Evolutionary conservation across 2,113 vertebrate genomes (phyloP).

Genomic region (Hassar affinis): DNA sequence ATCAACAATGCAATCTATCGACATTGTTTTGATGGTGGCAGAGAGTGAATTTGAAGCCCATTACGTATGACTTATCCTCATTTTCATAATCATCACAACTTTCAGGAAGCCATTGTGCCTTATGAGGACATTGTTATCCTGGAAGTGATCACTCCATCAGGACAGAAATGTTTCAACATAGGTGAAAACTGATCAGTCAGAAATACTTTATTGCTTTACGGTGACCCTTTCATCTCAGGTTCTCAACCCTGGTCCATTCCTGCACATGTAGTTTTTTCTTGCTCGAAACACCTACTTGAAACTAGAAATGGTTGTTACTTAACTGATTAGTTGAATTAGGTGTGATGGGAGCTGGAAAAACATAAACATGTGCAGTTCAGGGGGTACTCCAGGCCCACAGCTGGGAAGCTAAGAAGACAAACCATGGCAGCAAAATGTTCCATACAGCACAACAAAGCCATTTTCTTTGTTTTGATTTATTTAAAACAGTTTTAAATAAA

Average conservation of each 20-base stretch:
- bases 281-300: background rate
- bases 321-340: background rate
- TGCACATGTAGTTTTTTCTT: background rate
- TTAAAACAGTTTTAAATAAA: background rate
- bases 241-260: background rate
- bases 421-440: background rate
- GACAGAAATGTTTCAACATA: background rate
- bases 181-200: background rate
- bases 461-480: background rate
- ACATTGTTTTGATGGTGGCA: background rate
- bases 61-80: background rate
- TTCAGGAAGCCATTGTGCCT: background rate
- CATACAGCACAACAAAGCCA: background rate
- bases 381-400: background rate
- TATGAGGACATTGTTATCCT: background rate
- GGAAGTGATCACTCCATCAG: background rate
- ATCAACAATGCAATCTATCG: too few relatives aligned
- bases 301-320: background rate
- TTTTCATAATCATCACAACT: background rate
- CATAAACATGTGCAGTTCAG: background rate
- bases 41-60: background rate
- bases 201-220: background rate
- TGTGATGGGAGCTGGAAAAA: background rate
- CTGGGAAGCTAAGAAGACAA: background rate
- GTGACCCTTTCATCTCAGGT: background rate